Evolutionary conservation across 1,140 invertebrate species (phyloP).

Genomic region (Achatina immaculata): DNA sequence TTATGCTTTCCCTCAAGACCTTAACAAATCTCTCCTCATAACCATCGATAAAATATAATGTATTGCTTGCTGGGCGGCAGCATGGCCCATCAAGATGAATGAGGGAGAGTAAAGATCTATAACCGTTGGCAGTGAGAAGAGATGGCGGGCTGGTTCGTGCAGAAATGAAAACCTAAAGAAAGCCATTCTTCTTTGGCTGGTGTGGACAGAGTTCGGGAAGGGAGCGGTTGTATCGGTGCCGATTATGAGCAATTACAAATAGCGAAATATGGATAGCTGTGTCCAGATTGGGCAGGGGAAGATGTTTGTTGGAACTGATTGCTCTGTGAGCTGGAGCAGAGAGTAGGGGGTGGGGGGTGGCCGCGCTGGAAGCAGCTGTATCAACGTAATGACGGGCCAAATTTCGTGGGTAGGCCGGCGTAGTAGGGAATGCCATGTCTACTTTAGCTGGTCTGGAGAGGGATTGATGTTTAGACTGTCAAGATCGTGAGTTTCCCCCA

Average conservation of each 20-base stretch:
- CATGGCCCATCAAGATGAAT: slow-evolving; percentile 14
- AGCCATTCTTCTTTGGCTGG: slow-evolving; percentile 1
- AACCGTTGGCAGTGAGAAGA: slow-evolving; percentile 11
- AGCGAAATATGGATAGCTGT: slow-evolving; percentile 5
- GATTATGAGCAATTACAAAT: slow-evolving; percentile 12
- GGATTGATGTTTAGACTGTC: too few relatives aligned
- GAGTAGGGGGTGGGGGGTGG: too few relatives aligned
- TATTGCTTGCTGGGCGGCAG: not conserved
- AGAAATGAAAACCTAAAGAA: slow-evolving; percentile 12
- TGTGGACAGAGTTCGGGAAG: not conserved
- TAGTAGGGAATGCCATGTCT: too few relatives aligned
- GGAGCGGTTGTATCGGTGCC: not conserved
- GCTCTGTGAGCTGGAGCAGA: not conserved
- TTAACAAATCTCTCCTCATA: slow-evolving; percentile 1
- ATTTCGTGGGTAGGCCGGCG: too few relatives aligned
- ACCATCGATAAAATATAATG: slow-evolving; percentile 2
- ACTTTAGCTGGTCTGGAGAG: too few relatives aligned
- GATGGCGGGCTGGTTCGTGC: not conserved
- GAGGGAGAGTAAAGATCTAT: slow-evolving; percentile 9
- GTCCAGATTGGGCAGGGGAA: not conserved
- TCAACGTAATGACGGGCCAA: too few relatives aligned
- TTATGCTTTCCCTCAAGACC: slow-evolving; percentile 18
- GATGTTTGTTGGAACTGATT: not conserved
- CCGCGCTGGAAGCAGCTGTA: too few relatives aligned
- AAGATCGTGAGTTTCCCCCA: too few relatives aligned